A percentile compares a stretch with the other conserved stretches of the same genome.
phyloP scores from a whole-genome alignment of 2,113 vertebrate species.

The Aldabrachelys gigantea region DNA sequence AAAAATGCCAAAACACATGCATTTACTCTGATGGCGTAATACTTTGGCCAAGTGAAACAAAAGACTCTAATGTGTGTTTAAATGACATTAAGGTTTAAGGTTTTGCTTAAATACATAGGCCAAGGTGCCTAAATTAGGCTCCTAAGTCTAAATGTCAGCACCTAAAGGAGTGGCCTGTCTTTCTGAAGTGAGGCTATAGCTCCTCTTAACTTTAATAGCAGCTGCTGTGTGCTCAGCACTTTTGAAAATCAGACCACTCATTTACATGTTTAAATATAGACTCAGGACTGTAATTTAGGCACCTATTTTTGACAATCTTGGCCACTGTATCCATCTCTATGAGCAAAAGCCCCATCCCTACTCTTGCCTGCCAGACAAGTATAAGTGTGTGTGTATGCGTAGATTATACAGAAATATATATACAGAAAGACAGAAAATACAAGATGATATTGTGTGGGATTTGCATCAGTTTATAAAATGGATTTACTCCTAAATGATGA shows the following conservation, averaged over 20 bases:
- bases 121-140: not conserved
- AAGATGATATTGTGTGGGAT: too few relatives aligned
- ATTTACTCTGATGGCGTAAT: not conserved
- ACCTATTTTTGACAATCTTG: not conserved
- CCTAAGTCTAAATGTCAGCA: not conserved
- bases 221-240: not conserved
- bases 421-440: too few relatives aligned
- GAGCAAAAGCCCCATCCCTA: not conserved
- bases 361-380: too few relatives aligned
- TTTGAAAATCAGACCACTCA: not conserved
- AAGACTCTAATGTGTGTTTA: fast-evolving
- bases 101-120: not conserved
- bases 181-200: not conserved
- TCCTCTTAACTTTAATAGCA: not conserved
- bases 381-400: too few relatives aligned
- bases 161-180: not conserved
- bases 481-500: too few relatives aligned
- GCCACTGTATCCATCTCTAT: not conserved
- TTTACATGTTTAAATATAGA: not conserved
- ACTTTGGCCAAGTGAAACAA: not conserved
- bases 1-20: not conserved
- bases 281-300: not conserved
- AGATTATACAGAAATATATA: too few relatives aligned
- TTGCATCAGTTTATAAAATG: too few relatives aligned
- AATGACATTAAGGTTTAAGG: fast-evolving